Evolutionary conservation across 1,140 invertebrate genomes (phyloP), one percentile per base, ranked within the genome.

Genomic region (Drosophila pruinosa): DNA sequence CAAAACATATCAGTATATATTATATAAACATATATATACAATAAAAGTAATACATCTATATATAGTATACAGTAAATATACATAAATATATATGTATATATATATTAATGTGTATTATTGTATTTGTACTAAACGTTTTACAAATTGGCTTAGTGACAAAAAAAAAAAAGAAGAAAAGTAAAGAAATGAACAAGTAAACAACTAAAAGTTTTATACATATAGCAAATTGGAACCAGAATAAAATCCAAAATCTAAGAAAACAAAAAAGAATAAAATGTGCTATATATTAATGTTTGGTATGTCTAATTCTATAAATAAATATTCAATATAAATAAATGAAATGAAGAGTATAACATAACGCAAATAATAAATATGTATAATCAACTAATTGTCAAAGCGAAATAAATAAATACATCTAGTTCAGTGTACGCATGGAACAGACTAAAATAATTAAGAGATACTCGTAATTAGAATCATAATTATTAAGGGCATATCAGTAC

Each of bases 41-140:
- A 36, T 70, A 52, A 72, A 63, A 71, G 34, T 73, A 63, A 76
- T 71, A 70, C 34, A 69, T 61, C 45, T 72, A 72, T 61, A 61
- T 59, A 72, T 38, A 48, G 14, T 68, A 47, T 72, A 61, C 45
- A 59, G 31, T 65, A 57, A 47, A 72, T 36, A 72, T 48, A 72
- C 53, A 47, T 72, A 39, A 78, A 82, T 56, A 82, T 64, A 73
- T 71, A 82, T 78, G n/a, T n/a, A 57, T 54, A 72, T 36, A 72
- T 48, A 72, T 62, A 47, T 72, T 38, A 78, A 82, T 56, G 78
- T 64, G 77, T 71, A 82, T 78, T 78, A 88, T 78, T 86, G 82
- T 88, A 86, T 86, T 86, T 86, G 82, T 86, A 86, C 82, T 88
- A 86, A 86, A 88, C 82, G 82, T 88, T 86, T 86, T 86, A 86